phyloP scores from a whole-genome alignment of 2,797 vertebrate genomes.

The Chrysocyon brachyurus region DNA sequence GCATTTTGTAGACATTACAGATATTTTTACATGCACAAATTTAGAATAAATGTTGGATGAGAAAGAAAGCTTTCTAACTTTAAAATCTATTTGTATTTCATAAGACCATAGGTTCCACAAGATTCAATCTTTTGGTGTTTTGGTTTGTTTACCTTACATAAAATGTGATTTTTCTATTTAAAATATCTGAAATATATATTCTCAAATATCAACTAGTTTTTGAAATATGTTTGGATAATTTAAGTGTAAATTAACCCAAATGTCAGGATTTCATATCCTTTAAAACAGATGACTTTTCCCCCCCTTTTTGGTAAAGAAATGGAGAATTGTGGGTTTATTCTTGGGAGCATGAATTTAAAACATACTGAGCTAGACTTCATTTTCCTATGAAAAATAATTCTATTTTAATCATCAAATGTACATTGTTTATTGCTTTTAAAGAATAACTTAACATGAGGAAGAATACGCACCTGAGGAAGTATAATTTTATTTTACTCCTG shows the following conservation, averaged over 20 bases:
- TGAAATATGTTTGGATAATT: conserved; percentile 55
- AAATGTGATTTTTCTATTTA: conserved; percentile 58
- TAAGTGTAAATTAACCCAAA: conserved; percentile 56
- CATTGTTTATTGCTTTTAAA: conserved; percentile 63
- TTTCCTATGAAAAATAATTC: conserved; percentile 65
- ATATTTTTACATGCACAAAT: conserved; percentile 70
- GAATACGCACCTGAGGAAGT: conserved; percentile 23
- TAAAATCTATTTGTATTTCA: conserved; percentile 63
- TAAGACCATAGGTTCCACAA: conserved; percentile 12
- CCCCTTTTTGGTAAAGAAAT: neutral
- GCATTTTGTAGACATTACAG: conserved; percentile 73
- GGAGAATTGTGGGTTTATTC: conserved; percentile 55
- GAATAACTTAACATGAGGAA: neutral
- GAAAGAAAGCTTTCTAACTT: conserved; percentile 67
- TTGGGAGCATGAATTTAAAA: conserved; percentile 32
- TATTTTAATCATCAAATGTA: conserved; percentile 23
- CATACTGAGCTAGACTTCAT: conserved; percentile 47
- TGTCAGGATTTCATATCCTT: conserved; percentile 39
- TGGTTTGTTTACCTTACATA: conserved; percentile 59
- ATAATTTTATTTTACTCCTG: neutral
- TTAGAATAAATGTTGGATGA: conserved; percentile 67
- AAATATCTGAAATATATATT: conserved; percentile 52
- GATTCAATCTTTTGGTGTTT: conserved; percentile 39
- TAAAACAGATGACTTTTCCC: conserved; percentile 30
- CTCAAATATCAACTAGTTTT: conserved; percentile 56